phyloP scores from a whole-genome alignment of 2,113 vertebrate species.

The Podarcis muralis region DNA sequence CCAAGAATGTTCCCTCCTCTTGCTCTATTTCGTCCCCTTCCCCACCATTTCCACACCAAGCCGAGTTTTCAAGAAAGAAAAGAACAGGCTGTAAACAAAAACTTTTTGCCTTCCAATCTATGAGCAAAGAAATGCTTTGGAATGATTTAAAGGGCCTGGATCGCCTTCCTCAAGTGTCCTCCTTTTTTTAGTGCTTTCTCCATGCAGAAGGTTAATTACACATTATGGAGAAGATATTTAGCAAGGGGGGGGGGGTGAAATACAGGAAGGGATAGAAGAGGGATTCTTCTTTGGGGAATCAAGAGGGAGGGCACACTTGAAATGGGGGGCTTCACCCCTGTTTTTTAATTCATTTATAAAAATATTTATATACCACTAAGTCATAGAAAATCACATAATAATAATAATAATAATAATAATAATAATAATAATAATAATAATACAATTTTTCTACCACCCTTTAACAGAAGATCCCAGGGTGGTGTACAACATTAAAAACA shows the following conservation, averaged over 20 bases:
- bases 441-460: too few species aligned
- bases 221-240: conserved; percentile 27
- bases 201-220: conserved; percentile 45
- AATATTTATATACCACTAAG: too few species aligned
- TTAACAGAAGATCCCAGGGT: too few species aligned
- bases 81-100: conserved; percentile 53
- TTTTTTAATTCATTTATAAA: too few species aligned
- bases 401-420: too few species aligned
- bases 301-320: neutral
- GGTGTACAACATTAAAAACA: too few species aligned
- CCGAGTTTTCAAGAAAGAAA: conserved; percentile 30
- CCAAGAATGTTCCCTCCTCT: conserved; percentile 46
- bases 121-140: conserved; percentile 54
- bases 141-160: conserved; percentile 34
- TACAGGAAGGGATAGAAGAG: neutral
- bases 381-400: too few species aligned
- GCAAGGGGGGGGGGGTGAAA: neutral
- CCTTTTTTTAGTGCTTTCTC: conserved; percentile 38
- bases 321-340: neutral
- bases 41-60: neutral
- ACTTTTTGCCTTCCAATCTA: conserved; percentile 1
- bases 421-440: too few species aligned
- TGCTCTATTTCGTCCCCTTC: neutral
- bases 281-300: conserved; percentile 24
- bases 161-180: neutral